Conservation (phyloP, 2,797 vertebrate genomes). For the Leucoraja ocellata region DNA sequence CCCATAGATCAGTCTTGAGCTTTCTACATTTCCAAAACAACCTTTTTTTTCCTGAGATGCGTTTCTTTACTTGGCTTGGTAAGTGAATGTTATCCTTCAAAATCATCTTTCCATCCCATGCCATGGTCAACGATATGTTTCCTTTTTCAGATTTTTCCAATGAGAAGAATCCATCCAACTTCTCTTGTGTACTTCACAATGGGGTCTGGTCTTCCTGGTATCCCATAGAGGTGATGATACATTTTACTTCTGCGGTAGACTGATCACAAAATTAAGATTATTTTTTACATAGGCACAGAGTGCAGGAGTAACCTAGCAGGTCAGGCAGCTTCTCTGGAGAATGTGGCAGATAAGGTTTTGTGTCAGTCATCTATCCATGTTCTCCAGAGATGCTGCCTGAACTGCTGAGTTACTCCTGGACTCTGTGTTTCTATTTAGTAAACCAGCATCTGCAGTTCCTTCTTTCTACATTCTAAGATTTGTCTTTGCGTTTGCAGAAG, state of each 20-base stretch:
- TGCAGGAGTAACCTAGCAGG: too few relatives aligned
- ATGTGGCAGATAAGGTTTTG: too few relatives aligned
- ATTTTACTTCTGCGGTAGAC: not conserved
- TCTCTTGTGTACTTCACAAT: too few relatives aligned
- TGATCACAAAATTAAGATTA: not conserved
- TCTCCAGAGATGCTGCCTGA: too few relatives aligned
- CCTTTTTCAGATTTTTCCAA: not conserved
- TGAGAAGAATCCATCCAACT: not conserved
- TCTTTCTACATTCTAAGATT: too few relatives aligned
- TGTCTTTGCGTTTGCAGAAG: too few relatives aligned
- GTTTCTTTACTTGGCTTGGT: not conserved
- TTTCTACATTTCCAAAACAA: constrained; percentile 1
- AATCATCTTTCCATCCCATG: not conserved
- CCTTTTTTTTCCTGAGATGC: not conserved
- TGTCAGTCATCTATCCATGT: too few relatives aligned
- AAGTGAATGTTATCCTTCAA: not conserved
- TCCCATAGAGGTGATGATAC: not conserved
- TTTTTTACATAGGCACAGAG: not conserved
- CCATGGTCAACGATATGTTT: not conserved
- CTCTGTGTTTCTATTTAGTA: too few relatives aligned
- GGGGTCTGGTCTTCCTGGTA: not conserved
- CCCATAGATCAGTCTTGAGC: not conserved
- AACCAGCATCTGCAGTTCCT: too few relatives aligned
- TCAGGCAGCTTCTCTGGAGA: too few relatives aligned
- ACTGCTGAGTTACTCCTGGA: too few relatives aligned